phyloP scores from a whole-genome alignment of 2,888 invertebrate genomes.

The Meliscaeva auricollis region DNA sequence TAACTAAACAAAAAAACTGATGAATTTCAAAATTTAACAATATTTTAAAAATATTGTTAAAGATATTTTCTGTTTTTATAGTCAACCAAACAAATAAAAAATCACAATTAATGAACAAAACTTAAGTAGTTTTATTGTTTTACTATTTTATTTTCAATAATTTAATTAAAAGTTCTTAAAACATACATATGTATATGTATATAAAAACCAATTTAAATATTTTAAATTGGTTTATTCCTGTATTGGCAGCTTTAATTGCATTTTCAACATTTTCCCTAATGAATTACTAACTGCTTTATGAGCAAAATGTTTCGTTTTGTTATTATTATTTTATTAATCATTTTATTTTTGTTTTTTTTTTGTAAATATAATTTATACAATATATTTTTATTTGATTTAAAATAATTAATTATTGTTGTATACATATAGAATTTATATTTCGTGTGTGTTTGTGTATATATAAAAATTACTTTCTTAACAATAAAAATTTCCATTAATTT shows the following conservation, averaged over 20 bases:
- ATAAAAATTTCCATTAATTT: conserved; percentile 47
- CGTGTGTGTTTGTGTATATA: conserved; percentile 61
- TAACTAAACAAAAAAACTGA: conserved; percentile 17
- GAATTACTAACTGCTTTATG: conserved; percentile 37
- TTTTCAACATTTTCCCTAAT: conserved; percentile 40
- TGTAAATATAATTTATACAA: conserved; percentile 69
- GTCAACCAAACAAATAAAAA: conserved; percentile 29
- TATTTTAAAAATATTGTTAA: conserved; percentile 56
- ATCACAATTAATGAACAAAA: conserved; percentile 28
- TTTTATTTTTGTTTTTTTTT: conserved; percentile 18
- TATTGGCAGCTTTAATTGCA: conserved; percentile 61
- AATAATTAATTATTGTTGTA: conserved; percentile 67
- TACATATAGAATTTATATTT: conserved; percentile 70
- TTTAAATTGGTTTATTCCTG: conserved; percentile 52
- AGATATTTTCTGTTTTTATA: not conserved
- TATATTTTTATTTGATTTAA: conserved; percentile 60
- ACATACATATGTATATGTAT: no score
- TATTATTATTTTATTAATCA: conserved; percentile 8
- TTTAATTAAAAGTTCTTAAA: conserved; percentile 26
- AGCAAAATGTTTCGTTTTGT: conserved; percentile 44
- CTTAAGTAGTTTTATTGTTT: conserved; percentile 16
- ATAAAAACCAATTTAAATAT: conserved; percentile 5
- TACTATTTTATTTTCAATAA: conserved; percentile 21
- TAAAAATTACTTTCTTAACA: conserved; percentile 72
- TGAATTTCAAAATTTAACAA: conserved; percentile 27